These are phyloP conservation scores for Drosophila santomea DNA, from an alignment of 1,140 invertebrate species.

Conservation along the genomic window DNA sequence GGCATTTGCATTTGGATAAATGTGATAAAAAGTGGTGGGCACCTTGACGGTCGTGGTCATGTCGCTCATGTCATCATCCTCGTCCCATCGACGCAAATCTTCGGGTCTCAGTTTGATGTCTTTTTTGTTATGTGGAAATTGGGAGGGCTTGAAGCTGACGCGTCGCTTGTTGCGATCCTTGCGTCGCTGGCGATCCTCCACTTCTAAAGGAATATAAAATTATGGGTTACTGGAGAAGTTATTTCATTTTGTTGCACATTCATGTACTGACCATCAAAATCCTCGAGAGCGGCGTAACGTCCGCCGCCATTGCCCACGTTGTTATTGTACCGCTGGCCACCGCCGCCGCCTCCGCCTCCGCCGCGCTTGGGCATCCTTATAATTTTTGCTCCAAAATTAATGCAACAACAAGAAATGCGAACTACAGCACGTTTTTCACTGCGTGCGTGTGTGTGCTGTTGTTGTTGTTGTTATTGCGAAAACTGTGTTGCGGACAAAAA, in stretches of 20 bases:
- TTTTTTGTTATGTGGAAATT: constrained; percentile 58
- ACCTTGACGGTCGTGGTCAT: constrained; percentile 59
- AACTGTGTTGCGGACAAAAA: neutral
- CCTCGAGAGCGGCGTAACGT: constrained; percentile 65
- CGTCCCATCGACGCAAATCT: constrained; percentile 78
- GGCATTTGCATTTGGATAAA: neutral
- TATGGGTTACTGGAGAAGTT: neutral
- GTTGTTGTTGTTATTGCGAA: constrained; percentile 1
- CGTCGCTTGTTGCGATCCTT: constrained; percentile 74
- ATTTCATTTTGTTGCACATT: neutral
- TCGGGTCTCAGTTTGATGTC: constrained; percentile 61
- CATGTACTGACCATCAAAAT: constrained; percentile 58
- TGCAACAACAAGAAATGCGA: neutral
- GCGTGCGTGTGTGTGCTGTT: neutral
- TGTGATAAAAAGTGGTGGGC: neutral
- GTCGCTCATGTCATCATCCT: constrained; percentile 78
- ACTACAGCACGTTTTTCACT: constrained; percentile 19
- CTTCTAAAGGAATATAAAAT: constrained; percentile 6
- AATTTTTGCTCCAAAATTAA: neutral
- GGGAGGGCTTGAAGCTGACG: constrained; percentile 79
- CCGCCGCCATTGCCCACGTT: constrained; percentile 58
- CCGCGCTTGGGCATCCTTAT: constrained; percentile 70
- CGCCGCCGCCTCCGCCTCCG: constrained; percentile 33
- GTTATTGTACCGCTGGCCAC: constrained; percentile 55
- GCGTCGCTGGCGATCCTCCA: constrained; percentile 65